Evolutionary conservation across 2,113 vertebrate genomes (phyloP).

Genomic region (Hippocampus zosterae): DNA sequence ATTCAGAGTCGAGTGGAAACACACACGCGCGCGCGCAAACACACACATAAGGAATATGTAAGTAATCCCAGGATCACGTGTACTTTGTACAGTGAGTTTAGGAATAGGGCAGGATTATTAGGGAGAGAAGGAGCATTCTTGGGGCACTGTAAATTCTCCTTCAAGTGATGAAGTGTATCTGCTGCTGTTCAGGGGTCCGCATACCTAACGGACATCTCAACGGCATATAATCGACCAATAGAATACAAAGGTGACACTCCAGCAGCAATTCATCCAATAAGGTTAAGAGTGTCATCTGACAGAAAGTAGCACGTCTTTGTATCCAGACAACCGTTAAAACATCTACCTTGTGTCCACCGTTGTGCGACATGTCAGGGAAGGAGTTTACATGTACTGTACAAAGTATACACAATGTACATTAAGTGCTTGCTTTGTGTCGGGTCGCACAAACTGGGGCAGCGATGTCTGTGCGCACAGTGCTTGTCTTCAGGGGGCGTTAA

Average conservation of each 20-base stretch:
- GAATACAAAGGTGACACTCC: constrained; percentile 30
- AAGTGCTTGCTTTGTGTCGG: constrained; percentile 13
- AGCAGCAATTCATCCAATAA: constrained; percentile 29
- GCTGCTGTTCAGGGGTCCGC: constrained; percentile 5
- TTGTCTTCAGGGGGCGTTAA: constrained; percentile 9
- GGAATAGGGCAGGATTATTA: not conserved
- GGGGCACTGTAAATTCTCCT: constrained; percentile 7
- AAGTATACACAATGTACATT: constrained; percentile 6
- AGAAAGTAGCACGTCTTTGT: constrained; percentile 43
- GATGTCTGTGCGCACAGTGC: constrained; percentile 32
- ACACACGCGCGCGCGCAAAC: not conserved
- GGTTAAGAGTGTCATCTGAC: constrained; percentile 27
- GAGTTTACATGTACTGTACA: constrained; percentile 31
- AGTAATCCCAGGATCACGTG: constrained; percentile 20
- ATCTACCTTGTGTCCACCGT: constrained; percentile 19
- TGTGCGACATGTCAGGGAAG: constrained; percentile 5
- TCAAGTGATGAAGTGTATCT: constrained; percentile 8
- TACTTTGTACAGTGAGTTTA: constrained; percentile 4
- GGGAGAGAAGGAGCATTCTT: not conserved
- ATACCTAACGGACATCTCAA: constrained; percentile 6
- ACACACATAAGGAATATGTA: constrained; percentile 12
- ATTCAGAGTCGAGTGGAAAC: constrained; percentile 28
- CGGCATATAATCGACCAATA: constrained; percentile 24
- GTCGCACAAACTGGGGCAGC: constrained; percentile 13
- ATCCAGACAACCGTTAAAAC: constrained; percentile 14